Base-by-base conservation (phyloP, 2,888 invertebrate genomes). In the Leptopterna dolabrata region DNA sequence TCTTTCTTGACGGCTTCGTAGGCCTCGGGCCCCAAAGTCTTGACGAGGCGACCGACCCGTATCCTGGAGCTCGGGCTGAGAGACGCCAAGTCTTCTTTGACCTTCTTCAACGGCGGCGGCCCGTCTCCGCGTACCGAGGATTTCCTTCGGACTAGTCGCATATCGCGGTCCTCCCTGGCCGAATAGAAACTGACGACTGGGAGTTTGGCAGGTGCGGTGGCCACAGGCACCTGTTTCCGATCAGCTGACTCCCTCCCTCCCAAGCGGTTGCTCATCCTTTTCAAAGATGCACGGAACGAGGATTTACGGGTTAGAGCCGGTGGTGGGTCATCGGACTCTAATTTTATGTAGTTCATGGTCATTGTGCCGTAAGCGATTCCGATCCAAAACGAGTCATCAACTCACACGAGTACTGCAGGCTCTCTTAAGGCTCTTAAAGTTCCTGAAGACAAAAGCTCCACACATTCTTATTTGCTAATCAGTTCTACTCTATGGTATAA, bases 21-120 rank as follows among this genome's bases (percentile, higher is more conserved):
- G 70, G 89, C 89, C 88, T 90, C 90, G 43, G 89, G 89, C 24
- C 90, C 90, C 16, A 90, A 83, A 51, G 87, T 90, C 84, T 89
- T 89, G 29, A 90, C 89, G 27, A 90, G 85, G 1, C 89, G 83
- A 30, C 88, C 88, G 6, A 89, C 87, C 7, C 87, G 80, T 73
- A 73, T 45, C n/a, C 88, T 76, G 30, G 88, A 88, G 9, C 55
- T 81, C 29, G 89, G 89, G 24, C 88, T 88, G 13, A 89, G 70
- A 19, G 73, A 16, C 27, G 87, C 45, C 47, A 76, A 27, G 30
- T 81, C 82, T 16, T 73, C 73, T 45, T 82, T 81, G 30, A 87
- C 14, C 19, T 29, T 70, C 24, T 82, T 81, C 11, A 55, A 27
- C 73, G 87, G 87, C 85, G 85, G 70, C 43, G 71, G 71, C 29